Conservation (phyloP, 2,113 vertebrate species). For the Rattus norvegicus region DNA sequence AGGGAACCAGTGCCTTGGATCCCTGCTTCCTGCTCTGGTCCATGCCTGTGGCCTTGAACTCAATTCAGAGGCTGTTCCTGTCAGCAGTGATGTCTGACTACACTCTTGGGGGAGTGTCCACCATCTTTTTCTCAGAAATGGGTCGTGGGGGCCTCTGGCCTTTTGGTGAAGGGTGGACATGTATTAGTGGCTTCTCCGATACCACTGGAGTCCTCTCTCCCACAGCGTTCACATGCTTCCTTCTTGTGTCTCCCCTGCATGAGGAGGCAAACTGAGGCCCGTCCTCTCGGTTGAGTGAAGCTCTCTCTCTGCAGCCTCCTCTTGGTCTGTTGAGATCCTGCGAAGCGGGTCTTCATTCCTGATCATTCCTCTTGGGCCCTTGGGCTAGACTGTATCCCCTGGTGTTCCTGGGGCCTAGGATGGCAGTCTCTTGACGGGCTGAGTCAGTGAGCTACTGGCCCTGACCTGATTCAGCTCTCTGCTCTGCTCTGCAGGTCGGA, state of each 20-base stretch:
- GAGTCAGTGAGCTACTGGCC: accelerated
- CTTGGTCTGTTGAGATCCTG: too few relatives aligned
- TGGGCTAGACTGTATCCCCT: accelerated
- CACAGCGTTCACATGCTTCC: accelerated
- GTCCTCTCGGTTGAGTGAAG: too few relatives aligned
- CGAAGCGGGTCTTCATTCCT: not conserved
- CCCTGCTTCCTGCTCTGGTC: not conserved
- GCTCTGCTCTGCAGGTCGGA: not conserved
- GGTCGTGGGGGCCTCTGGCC: too few relatives aligned
- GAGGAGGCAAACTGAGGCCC: not conserved
- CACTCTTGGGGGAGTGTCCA: accelerated
- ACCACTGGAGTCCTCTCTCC: accelerated
- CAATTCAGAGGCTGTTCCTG: not conserved
- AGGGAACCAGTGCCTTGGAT: not conserved
- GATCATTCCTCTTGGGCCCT: not conserved
- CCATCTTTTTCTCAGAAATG: not conserved
- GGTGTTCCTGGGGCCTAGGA: not conserved
- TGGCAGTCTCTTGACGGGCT: too few relatives aligned
- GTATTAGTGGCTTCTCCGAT: not conserved
- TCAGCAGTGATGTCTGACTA: not conserved
- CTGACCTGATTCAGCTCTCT: not conserved
- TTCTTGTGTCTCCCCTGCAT: not conserved
- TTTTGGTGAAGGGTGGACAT: not conserved
- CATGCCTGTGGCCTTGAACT: not conserved
- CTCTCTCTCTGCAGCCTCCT: not conserved